Percentiles rank a stretch among this genome's conserved stretches.
Evolutionary conservation across 35 echinoderm and acorn worm species (phyloP).

Genomic region (Anneissia japonica): DNA sequence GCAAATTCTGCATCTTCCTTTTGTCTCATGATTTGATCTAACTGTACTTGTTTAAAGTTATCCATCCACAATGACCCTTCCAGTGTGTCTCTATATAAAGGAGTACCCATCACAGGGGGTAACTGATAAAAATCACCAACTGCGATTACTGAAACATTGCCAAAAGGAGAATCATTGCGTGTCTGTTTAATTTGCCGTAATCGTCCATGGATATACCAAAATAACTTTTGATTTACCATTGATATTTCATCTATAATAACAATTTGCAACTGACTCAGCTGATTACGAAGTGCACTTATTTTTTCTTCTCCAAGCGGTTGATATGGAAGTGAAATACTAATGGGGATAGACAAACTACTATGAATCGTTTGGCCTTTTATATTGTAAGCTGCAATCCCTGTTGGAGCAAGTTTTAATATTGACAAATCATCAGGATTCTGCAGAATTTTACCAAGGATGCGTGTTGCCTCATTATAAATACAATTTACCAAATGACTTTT

Average conservation of each 20-base stretch:
- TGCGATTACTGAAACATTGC: not conserved
- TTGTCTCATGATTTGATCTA: not conserved
- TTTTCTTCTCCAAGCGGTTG: too few species aligned
- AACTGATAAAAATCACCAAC: slow-evolving; percentile 2
- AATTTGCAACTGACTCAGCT: too few species aligned
- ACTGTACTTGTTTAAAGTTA: not conserved
- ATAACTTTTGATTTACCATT: not conserved
- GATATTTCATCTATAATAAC: too few species aligned
- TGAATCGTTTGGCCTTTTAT: too few species aligned
- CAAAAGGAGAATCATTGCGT: not conserved
- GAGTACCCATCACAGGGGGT: not conserved
- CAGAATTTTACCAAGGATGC: slow-evolving; percentile 12
- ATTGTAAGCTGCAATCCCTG: too few species aligned
- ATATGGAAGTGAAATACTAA: too few species aligned
- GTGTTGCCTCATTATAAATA: slow-evolving; percentile 41
- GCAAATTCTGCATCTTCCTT: not conserved
- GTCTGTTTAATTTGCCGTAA: not conserved
- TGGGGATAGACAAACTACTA: too few species aligned
- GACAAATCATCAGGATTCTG: slow-evolving; percentile 9
- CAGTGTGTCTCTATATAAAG: not conserved
- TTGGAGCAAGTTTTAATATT: not conserved
- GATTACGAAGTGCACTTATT: too few species aligned
- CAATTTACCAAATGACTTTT: slow-evolving; percentile 43
- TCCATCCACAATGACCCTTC: not conserved
- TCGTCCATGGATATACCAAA: not conserved